Evolutionary conservation across 30 jellyfish, hydroid and myxozoan genomes (phyloP).

Genomic region (Hydractinia symbiolongicarpus): DNA sequence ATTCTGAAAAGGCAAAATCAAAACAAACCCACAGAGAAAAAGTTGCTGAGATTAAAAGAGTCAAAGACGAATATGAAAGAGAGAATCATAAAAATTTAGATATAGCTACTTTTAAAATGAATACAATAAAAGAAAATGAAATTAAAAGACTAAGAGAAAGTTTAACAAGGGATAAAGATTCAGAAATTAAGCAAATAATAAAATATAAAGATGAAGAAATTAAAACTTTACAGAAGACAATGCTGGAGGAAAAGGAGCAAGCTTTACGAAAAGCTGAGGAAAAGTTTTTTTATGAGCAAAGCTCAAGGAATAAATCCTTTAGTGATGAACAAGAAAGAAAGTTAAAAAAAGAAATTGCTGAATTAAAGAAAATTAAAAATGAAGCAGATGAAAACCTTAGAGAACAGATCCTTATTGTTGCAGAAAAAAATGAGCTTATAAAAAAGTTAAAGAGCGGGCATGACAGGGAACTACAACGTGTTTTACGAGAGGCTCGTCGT

Average conservation of each 20-base stretch:
- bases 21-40: slow-evolving; percentile 74
- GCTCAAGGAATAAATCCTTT: slow-evolving; percentile 6
- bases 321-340: slow-evolving; percentile 42
- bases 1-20: slow-evolving; percentile 61
- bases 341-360: slow-evolving; percentile 57
- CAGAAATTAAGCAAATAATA: slow-evolving; percentile 70
- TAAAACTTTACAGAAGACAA: slow-evolving; percentile 49
- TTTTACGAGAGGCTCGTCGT: slow-evolving; percentile 64
- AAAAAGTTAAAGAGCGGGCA: slow-evolving; percentile 63
- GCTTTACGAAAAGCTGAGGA: slow-evolving; percentile 57
- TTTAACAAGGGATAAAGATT: slow-evolving; percentile 62
- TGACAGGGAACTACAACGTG: slow-evolving; percentile 72
- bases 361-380: slow-evolving; percentile 45
- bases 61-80: slow-evolving; percentile 60
- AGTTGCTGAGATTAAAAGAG: slow-evolving; percentile 74
- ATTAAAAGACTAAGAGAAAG: slow-evolving; percentile 53
- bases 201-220: slow-evolving; percentile 88
- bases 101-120: slow-evolving; percentile 13
- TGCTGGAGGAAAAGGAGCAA: slow-evolving; percentile 72
- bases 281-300: slow-evolving; percentile 30
- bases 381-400: slow-evolving; percentile 47
- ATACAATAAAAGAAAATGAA: slow-evolving; percentile 42
- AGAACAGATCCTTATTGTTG: slow-evolving; percentile 42
- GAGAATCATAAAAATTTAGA: slow-evolving; percentile 20
- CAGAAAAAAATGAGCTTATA: slow-evolving; percentile 59